Base-by-base conservation (phyloP, 2,888 invertebrate species). In the Dichetophora obliterata region DNA sequence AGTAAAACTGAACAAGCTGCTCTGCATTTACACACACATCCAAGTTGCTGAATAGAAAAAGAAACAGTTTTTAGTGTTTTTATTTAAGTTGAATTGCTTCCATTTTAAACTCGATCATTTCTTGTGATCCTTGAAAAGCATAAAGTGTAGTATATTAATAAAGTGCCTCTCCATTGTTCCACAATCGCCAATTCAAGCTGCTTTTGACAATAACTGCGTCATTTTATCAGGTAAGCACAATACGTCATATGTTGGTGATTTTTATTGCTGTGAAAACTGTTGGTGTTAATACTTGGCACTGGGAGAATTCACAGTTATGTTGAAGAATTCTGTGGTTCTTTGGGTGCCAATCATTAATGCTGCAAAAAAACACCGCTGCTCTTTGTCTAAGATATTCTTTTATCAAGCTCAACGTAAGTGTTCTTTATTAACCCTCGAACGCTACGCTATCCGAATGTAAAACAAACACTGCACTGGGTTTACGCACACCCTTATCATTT, bases 231-330 rank as follows among this genome's bases (percentile, higher is more conserved):
- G 59, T 34, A 65, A 37, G 34, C 34, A 16, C 19, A 4, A 34
- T 37, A n/a, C 11, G 27, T 34, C 52, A 54, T 34, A 57, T 57
- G 16, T 54, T 54, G 54, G 1, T 19, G 19, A 54, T n/a, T 57
- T 22, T 37, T 11, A 19, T 24, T 27, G 34, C n/a, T 65, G 34
- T 6, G 3, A 61, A 61, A 71, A 43, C 27, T 14, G 50, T 80
- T 83, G 81, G 79, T 78, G 82, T 84, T 88, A 83, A 81, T 79
- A 85, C 89, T 89, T 89, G 89, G 89, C 89, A 89, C 89, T 89
- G 89, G 89, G 89, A 89, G 89, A 89, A 89, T 89, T 89, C 89
- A 89, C 89, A 89, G 89, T 89, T 85, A 83, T 80, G 81, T 82
- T 82, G 77, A 72, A 69, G 75, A 81, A 82, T 83, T 89, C 89